Conservation (phyloP, 1,140 invertebrate genomes). For the Druon quercuslanigerum region DNA sequence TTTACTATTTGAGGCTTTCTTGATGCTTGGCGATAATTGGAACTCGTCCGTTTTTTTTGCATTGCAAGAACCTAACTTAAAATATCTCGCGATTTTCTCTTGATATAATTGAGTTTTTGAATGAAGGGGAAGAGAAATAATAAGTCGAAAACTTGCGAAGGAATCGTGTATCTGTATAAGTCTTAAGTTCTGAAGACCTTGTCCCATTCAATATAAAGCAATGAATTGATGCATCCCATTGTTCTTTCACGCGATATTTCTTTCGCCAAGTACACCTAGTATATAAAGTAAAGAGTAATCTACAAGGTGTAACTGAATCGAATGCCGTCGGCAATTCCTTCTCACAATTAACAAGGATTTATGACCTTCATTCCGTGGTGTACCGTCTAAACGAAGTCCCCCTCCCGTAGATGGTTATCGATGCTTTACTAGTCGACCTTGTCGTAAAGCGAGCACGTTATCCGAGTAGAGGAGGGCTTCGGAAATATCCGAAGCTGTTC, state of each 20-base stretch:
- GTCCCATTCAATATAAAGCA: neutral
- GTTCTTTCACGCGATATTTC: constrained; percentile 17
- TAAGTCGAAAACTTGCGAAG: too few relatives aligned
- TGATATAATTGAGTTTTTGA: too few relatives aligned
- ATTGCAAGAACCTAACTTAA: neutral
- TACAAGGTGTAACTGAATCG: constrained; percentile 39
- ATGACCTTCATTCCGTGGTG: constrained; percentile 37
- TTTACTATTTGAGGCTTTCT: neutral
- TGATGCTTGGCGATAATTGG: neutral
- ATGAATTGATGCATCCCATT: neutral
- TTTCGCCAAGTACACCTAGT: neutral
- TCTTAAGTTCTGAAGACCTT: constrained; percentile 1
- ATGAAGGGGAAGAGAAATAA: too few relatives aligned
- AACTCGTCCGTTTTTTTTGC: constrained; percentile 11
- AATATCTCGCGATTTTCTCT: neutral
- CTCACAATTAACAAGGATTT: constrained; percentile 42
- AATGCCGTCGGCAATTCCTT: constrained; percentile 39
- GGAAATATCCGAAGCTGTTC: neutral
- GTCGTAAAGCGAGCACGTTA: constrained; percentile 36
- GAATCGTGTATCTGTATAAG: too few relatives aligned
- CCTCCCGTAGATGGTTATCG: constrained; percentile 53
- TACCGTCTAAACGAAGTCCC: constrained; percentile 20
- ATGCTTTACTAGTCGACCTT: constrained; percentile 29
- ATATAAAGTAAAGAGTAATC: neutral
- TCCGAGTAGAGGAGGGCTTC: neutral